Conservation (phyloP, 2,888 invertebrate species). For the Phymatocera aterrima region DNA sequence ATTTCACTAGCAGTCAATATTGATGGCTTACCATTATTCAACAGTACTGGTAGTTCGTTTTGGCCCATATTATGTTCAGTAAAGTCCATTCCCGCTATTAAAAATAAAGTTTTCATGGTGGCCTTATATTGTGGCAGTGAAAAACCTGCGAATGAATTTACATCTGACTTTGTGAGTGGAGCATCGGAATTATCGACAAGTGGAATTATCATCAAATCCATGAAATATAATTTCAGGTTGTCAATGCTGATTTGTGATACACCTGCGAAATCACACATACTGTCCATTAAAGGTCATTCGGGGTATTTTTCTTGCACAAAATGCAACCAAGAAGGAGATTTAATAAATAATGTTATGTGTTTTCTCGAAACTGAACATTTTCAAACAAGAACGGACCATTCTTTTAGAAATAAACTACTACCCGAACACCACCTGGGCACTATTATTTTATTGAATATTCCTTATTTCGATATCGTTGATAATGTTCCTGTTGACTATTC, state of each 20-base stretch:
- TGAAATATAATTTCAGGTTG: conserved; percentile 44
- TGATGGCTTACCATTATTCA: conserved; percentile 2
- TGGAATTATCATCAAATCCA: conserved; percentile 48
- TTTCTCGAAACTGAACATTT: conserved; percentile 53
- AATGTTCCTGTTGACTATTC: too few relatives aligned
- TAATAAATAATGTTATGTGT: conserved; percentile 50
- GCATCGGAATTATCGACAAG: too few relatives aligned
- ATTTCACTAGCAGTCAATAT: neutral
- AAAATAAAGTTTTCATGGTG: conserved; percentile 49
- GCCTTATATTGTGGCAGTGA: conserved; percentile 52
- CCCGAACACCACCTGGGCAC: too few relatives aligned
- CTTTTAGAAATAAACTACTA: too few relatives aligned
- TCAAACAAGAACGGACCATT: too few relatives aligned
- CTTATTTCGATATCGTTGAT: too few relatives aligned
- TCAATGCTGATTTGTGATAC: conserved; percentile 54
- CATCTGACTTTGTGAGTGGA: conserved; percentile 53
- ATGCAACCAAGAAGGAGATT: conserved; percentile 53
- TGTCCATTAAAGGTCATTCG: conserved; percentile 51
- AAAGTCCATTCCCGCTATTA: conserved; percentile 45
- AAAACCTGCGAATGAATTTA: conserved; percentile 53
- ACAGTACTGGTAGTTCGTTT: conserved; percentile 47
- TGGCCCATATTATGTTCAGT: conserved; percentile 55
- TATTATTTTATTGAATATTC: too few relatives aligned
- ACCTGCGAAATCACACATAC: conserved; percentile 52
- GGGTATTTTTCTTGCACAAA: conserved; percentile 53